A percentile compares a stretch with the other conserved stretches of the same genome.
Conservation (phyloP, 2,113 vertebrate genomes). For the Platichthys flesus region DNA sequence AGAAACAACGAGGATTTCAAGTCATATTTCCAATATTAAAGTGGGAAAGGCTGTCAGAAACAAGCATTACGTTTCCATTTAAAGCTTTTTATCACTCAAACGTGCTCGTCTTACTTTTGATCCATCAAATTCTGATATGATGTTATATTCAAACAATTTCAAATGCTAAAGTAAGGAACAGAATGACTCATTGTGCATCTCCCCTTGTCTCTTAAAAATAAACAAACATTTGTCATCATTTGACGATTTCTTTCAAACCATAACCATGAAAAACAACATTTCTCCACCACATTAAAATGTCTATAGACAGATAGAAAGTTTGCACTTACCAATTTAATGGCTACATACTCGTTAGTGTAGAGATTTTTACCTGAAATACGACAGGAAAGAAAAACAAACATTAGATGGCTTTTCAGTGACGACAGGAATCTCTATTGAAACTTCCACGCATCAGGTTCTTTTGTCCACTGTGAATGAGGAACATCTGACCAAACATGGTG, state of each 20-base stretch:
- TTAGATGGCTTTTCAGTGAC: constrained; percentile 3
- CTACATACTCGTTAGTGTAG: constrained; percentile 99
- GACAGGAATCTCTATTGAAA: too few relatives aligned
- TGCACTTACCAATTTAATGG: constrained; percentile 97
- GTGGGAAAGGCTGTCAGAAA: background rate
- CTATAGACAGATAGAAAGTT: background rate
- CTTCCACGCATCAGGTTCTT: too few relatives aligned
- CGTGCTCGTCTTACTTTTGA: background rate
- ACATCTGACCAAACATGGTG: too few relatives aligned
- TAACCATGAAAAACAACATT: too few relatives aligned
- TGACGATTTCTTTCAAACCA: too few relatives aligned
- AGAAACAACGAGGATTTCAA: background rate
- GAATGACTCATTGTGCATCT: background rate
- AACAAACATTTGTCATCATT: too few relatives aligned
- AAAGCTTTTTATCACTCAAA: background rate
- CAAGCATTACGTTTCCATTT: background rate
- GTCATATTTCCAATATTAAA: background rate
- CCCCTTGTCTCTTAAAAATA: background rate
- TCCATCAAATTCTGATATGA: background rate
- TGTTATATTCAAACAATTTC: too few relatives aligned
- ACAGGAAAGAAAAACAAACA: constrained; percentile 36
- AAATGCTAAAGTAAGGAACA: too few relatives aligned
- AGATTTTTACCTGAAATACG: constrained; percentile 95
- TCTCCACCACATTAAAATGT: background rate
- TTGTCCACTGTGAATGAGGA: too few relatives aligned